Percentiles rank a stretch among this genome's conserved stretches.
Evolutionary conservation across 2,797 vertebrate species (phyloP).

Genomic region (Tympanoctomys barrerae): DNA sequence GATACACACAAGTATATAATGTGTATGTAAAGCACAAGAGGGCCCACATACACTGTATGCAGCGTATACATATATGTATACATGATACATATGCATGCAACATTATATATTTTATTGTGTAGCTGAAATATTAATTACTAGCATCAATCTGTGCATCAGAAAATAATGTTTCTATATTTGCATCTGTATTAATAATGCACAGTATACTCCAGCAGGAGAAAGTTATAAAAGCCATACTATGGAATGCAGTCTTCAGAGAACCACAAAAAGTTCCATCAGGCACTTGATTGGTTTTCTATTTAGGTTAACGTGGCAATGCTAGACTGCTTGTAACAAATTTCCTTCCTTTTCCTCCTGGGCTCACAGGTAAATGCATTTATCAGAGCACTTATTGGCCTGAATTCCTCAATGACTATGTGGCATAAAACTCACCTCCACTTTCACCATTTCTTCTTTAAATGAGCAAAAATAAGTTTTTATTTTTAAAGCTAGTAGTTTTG

Average conservation of each 20-base stretch:
- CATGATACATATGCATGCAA: background rate
- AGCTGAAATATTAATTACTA: background rate
- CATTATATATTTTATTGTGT: constrained; percentile 2
- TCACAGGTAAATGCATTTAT: background rate
- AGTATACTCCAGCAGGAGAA: background rate
- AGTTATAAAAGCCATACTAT: constrained; percentile 63
- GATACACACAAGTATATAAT: background rate
- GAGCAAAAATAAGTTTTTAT: constrained; percentile 22
- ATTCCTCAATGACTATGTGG: constrained; percentile 26
- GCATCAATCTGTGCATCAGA: background rate
- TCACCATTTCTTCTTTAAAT: constrained; percentile 49
- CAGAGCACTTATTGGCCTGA: background rate
- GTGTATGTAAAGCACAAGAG: background rate
- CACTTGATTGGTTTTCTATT: constrained; percentile 61
- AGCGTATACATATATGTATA: fast-evolving
- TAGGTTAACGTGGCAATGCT: constrained; percentile 55
- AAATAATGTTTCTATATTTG: constrained; percentile 51
- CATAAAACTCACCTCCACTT: background rate
- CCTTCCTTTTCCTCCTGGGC: constrained; percentile 11
- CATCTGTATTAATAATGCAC: background rate
- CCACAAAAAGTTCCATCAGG: constrained; percentile 60
- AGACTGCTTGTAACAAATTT: background rate
- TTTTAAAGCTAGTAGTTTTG: constrained; percentile 17
- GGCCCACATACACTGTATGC: too few species aligned
- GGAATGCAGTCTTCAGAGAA: constrained; percentile 56